Evolutionary conservation across 2,888 invertebrate genomes (phyloP).

Genomic region (Caenorhabditis uteleia): DNA sequence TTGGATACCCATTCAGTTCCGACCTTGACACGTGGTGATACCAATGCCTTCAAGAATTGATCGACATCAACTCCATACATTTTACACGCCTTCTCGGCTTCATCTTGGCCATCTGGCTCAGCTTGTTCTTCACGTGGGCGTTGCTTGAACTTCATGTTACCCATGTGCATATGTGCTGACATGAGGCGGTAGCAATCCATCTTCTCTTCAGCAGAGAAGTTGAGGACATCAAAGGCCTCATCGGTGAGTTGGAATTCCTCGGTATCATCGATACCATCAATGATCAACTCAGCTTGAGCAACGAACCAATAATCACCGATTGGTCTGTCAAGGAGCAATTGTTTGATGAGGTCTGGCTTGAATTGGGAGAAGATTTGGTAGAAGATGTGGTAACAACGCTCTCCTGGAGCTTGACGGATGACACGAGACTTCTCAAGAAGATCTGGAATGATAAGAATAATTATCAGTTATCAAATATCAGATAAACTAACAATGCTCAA

Average conservation of each 20-base stretch:
- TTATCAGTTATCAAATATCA: neutral
- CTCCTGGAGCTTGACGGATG: slow-evolving; percentile 96
- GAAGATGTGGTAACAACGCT: slow-evolving; percentile 99
- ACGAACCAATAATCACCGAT: slow-evolving; percentile 76
- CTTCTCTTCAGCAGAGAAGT: slow-evolving; percentile 96
- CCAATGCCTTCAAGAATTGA: slow-evolving; percentile 71
- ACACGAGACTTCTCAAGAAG: slow-evolving; percentile 99
- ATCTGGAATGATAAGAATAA: slow-evolving; percentile 76
- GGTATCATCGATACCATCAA: slow-evolving; percentile 88
- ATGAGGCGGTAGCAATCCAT: slow-evolving; percentile 96
- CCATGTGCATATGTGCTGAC: slow-evolving; percentile 98
- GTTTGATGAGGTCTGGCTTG: slow-evolving; percentile 50
- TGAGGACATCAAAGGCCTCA: slow-evolving; percentile 96
- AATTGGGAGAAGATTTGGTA: slow-evolving; percentile 81
- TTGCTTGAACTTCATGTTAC: slow-evolving; percentile 99
- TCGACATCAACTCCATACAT: slow-evolving; percentile 63
- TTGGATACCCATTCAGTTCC: slow-evolving; percentile 73
- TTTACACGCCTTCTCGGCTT: slow-evolving; percentile 57
- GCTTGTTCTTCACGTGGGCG: slow-evolving; percentile 99
- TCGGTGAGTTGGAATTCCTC: slow-evolving; percentile 80
- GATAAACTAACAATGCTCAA: slow-evolving; percentile 92
- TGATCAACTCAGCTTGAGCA: slow-evolving; percentile 90
- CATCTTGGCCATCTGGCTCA: slow-evolving; percentile 79
- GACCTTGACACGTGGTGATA: slow-evolving; percentile 73
- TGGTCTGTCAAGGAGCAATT: slow-evolving; percentile 59